Evolutionary conservation across 2,888 invertebrate species (phyloP).

Genomic region (Prenolepis imparis): DNA sequence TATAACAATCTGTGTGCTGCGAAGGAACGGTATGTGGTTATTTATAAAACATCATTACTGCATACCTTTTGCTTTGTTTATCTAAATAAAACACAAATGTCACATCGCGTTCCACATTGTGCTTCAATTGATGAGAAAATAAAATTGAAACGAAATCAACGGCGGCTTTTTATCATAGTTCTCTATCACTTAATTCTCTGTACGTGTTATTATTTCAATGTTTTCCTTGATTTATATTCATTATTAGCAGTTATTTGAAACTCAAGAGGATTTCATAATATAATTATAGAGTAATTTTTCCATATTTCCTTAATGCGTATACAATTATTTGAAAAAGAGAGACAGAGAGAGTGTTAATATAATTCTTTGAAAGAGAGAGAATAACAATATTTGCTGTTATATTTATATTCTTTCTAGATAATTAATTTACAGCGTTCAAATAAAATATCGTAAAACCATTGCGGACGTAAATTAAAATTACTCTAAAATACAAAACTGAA

Average conservation of each 20-base stretch:
- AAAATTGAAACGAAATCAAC: constrained; percentile 35
- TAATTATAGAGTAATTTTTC: not conserved
- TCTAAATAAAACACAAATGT: constrained; percentile 40
- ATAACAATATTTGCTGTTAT: not conserved
- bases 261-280: not conserved
- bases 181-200: not conserved
- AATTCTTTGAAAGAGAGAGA: not conserved
- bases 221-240: constrained; percentile 5
- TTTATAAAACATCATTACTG: constrained; percentile 42
- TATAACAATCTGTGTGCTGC: constrained; percentile 20
- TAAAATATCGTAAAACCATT: not conserved
- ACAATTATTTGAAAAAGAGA: not conserved
- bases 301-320: not conserved
- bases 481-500: not conserved
- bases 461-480: not conserved
- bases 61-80: constrained; percentile 19
- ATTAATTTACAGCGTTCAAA: not conserved
- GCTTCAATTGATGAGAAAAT: constrained; percentile 16
- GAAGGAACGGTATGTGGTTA: constrained; percentile 6
- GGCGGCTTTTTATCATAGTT: constrained; percentile 7
- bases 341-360: not conserved
- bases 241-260: constrained; percentile 9
- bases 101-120: not conserved
- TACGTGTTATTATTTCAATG: not conserved
- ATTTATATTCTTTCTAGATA: not conserved